These are phyloP conservation scores for Syngnathus acus DNA, from an alignment of 2,797 vertebrate species.

Conservation along the genomic window DNA sequence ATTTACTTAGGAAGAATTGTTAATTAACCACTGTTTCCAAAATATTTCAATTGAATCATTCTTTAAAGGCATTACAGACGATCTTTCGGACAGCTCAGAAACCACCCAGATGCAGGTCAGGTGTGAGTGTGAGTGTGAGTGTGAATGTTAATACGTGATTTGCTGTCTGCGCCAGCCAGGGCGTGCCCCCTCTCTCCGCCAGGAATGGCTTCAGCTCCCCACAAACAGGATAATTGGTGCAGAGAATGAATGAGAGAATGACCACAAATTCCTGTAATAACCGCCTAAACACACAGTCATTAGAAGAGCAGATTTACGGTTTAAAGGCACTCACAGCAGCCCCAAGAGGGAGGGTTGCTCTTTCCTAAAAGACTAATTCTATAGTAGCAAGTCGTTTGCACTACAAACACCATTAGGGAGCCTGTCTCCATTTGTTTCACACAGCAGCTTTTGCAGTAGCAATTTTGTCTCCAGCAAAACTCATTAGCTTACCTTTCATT, in stretches of 20 bases:
- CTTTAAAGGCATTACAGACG: too few species aligned
- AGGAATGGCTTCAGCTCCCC: not conserved
- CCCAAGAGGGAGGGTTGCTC: conserved; percentile 9
- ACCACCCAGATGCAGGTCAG: not conserved
- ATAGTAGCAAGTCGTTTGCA: conserved; percentile 24
- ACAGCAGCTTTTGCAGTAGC: conserved; percentile 27
- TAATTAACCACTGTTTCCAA: too few species aligned
- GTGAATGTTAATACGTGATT: not conserved
- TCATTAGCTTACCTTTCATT: conserved; percentile 60
- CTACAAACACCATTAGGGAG: conserved; percentile 43
- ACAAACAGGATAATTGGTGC: conserved; percentile 5
- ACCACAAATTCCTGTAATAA: conserved; percentile 6
- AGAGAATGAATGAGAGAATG: conserved; percentile 6
- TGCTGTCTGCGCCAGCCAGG: not conserved
- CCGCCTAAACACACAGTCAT: conserved; percentile 17
- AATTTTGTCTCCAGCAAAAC: conserved; percentile 46
- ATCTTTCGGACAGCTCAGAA: not conserved
- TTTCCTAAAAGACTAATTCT: conserved; percentile 29
- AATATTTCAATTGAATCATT: too few species aligned
- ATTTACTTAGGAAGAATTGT: too few species aligned
- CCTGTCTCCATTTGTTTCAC: conserved; percentile 34
- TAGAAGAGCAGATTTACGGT: conserved; percentile 16
- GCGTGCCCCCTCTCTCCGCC: not conserved
- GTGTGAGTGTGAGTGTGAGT: not conserved
- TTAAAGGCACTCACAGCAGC: conserved; percentile 18